These are phyloP conservation scores for Resseliella maxima DNA, from an alignment of 2,888 invertebrate genomes.

Conservation along the genomic window DNA sequence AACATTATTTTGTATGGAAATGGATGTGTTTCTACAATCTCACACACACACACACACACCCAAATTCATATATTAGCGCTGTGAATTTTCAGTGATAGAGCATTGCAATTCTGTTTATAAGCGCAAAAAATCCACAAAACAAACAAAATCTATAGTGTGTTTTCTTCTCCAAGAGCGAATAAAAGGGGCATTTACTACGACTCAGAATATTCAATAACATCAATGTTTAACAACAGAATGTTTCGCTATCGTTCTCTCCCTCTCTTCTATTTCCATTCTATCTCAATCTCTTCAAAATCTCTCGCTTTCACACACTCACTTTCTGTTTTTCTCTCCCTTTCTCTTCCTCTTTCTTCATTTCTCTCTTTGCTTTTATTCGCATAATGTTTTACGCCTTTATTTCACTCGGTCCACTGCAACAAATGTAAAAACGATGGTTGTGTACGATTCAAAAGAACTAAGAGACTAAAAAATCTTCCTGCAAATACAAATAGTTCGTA, in stretches of 20 bases:
- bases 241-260: background rate
- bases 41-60: background rate
- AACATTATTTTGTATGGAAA: background rate
- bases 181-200: background rate
- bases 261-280: background rate
- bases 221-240: background rate
- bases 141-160: slow-evolving; percentile 14
- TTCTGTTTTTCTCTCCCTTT: background rate
- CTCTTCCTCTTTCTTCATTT: background rate
- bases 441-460: background rate
- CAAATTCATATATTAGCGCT: background rate
- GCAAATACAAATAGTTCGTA: background rate
- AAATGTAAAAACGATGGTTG: background rate
- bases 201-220: background rate
- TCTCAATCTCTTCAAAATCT: too few relatives aligned
- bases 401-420: background rate
- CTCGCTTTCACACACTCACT: background rate
- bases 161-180: background rate
- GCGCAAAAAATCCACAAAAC: slow-evolving; percentile 18
- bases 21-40: too few relatives aligned
- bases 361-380: background rate
- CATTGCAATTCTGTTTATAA: background rate
- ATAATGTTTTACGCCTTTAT: too few relatives aligned
- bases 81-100: background rate
- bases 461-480: background rate